These are phyloP conservation scores for Zoanthus sociatus DNA, from an alignment of 92 coral and sea anemone species.

Conservation along the genomic window DNA sequence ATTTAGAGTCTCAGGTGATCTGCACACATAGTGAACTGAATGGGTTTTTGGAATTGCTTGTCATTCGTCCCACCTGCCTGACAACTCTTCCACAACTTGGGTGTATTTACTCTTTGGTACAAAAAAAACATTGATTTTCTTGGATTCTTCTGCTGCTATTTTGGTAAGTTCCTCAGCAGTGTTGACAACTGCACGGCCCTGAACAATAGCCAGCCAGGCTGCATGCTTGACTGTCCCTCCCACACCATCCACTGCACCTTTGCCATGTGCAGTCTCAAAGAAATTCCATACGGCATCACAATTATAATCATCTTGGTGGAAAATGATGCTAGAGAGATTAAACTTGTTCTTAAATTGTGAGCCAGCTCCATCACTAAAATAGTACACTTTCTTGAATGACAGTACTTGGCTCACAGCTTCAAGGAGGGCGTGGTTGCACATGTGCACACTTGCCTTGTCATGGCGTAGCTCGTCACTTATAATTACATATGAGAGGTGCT, in stretches of 20 bases:
- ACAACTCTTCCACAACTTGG: conserved; percentile 39
- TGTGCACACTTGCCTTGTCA: conserved; percentile 33
- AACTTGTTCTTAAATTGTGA: conserved; percentile 35
- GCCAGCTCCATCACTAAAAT: conserved; percentile 26
- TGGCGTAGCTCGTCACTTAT: conserved; percentile 32
- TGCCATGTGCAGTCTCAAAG: conserved; percentile 65
- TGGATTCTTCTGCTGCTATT: conserved; percentile 41
- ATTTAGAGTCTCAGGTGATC: conserved; percentile 13
- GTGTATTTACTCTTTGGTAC: conserved; percentile 22
- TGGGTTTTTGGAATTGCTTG: conserved; percentile 34
- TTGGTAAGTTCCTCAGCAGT: conserved; percentile 49
- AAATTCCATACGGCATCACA: conserved; percentile 56
- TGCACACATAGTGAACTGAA: conserved; percentile 39
- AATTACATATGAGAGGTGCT: conserved; percentile 24
- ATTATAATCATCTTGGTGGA: conserved; percentile 42
- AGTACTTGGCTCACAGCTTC: conserved; percentile 13
- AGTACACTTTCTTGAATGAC: conserved; percentile 12
- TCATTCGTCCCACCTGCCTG: conserved; percentile 28
- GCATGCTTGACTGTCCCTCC: conserved; percentile 53
- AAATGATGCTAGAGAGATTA: conserved; percentile 8
- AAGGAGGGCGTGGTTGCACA: conserved; percentile 33
- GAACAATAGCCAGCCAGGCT: conserved; percentile 59
- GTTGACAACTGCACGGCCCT: conserved; percentile 55
- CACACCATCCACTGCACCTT: conserved; percentile 62
- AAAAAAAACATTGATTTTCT: conserved; percentile 25